Base-by-base conservation (phyloP, 2,113 vertebrate species). In the Xenopus tropicalis region DNA sequence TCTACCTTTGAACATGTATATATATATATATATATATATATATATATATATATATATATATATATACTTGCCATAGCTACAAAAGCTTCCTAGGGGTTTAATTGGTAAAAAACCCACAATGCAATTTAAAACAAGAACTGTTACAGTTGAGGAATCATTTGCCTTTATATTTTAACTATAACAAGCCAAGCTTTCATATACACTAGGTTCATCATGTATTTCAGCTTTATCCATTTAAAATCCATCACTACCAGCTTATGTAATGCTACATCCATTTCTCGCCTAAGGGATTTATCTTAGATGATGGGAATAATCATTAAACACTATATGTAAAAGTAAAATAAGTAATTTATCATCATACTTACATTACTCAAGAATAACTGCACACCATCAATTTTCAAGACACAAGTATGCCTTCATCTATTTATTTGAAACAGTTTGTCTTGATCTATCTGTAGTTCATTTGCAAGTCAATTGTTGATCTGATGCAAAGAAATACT, bases 291-390 rank as follows among this genome's bases (percentile, higher is more conserved):
- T 72, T 72, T 72, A 72, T 74, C 72, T 59, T 22, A 1, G 64
- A 67, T 74, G 64, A 67, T 61, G 54, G 64, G 64, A 67, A 74
- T 61, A 23, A 74, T 74, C 72, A 74, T 74, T 74, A 74, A 54
- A 54, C 64, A 37, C 37, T 74, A 74, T 67, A 74, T 67, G 64
- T 65, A 67, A 65, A 74, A 74, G 72, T 74, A 74, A 74, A 74
- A 74, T 74, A 74, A 66, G 72, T 74, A 59, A 74, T 74, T 74
- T 74, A 74, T 74, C 72, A 74, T 74, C 72, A 67, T 74, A 74
- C 63, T 72, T 74, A 61, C 72, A 67, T 74, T 66, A 74, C 72
- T 67, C 63, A 61, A 25, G 43, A 48, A 61, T 67, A 74, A 74
- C 72, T 74, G 72, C 64, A 67, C 72, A 51, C 54, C 63, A 67